Percentiles rank a stretch among this genome's conserved stretches.
phyloP scores from a whole-genome alignment of 2,113 vertebrate genomes.

The Picathartes gymnocephalus region DNA sequence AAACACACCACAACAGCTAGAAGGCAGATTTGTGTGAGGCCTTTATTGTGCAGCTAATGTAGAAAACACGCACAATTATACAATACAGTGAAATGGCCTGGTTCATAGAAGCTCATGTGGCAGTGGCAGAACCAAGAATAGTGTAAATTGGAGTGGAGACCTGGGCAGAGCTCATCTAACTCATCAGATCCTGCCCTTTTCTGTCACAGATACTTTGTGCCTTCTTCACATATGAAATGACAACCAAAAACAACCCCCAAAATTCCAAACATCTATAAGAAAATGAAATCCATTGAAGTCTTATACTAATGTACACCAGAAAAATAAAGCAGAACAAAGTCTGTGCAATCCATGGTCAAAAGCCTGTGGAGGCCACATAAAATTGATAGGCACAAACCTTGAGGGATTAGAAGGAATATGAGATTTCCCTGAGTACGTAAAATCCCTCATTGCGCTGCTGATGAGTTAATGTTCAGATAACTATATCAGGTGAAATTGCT shows the following conservation, averaged over 20 bases:
- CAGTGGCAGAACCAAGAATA: not conserved
- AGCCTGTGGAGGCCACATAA: not conserved
- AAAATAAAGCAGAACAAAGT: not conserved
- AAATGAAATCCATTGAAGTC: not conserved
- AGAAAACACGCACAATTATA: not conserved
- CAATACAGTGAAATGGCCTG: not conserved
- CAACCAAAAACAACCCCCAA: not conserved
- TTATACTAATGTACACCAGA: not conserved
- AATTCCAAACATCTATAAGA: not conserved
- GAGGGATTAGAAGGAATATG: not conserved
- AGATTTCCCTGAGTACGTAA: not conserved
- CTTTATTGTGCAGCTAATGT: not conserved
- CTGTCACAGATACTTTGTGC: not conserved
- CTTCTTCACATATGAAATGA: not conserved
- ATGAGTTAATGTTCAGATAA: conserved; percentile 37
- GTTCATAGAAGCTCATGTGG: not conserved
- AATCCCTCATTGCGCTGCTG: not conserved
- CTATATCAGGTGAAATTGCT: conserved; percentile 24
- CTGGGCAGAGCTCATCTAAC: not conserved
- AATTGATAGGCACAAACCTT: not conserved
- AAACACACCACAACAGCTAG: too few relatives aligned
- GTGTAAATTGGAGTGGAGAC: not conserved
- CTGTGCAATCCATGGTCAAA: not conserved
- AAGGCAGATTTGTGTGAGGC: not conserved
- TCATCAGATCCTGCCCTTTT: not conserved